Conservation (phyloP, 1,140 invertebrate species). For the Orchesella cincta region DNA sequence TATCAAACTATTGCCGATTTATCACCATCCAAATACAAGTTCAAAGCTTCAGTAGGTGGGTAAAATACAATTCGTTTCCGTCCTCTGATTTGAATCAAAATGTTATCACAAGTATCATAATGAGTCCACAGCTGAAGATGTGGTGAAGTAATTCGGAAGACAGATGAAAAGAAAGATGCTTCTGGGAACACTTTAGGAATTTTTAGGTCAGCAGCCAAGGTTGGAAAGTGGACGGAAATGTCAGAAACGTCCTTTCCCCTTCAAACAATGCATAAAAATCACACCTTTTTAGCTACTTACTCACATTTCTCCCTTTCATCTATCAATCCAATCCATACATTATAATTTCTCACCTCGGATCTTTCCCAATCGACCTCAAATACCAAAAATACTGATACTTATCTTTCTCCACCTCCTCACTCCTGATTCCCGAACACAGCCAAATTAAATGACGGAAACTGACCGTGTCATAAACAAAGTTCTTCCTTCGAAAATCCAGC, state of each 20-base stretch:
- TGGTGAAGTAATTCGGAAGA: constrained; percentile 62
- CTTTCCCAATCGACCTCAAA: constrained; percentile 61
- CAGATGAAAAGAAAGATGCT: constrained; percentile 62
- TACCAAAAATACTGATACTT: constrained; percentile 61
- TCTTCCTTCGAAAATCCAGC: constrained; percentile 64
- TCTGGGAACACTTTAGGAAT: constrained; percentile 59
- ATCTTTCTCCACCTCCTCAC: constrained; percentile 55
- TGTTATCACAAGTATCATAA: constrained; percentile 68
- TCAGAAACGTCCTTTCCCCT: constrained; percentile 62
- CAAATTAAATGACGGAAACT: constrained; percentile 59
- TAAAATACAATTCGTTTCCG: constrained; percentile 62
- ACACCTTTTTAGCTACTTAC: neutral
- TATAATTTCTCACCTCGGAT: constrained; percentile 53
- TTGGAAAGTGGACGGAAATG: constrained; percentile 59
- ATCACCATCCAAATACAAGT: constrained; percentile 64
- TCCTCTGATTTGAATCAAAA: constrained; percentile 63
- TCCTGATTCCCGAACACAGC: constrained; percentile 54
- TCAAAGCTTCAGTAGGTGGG: constrained; percentile 59
- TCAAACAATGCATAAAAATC: neutral
- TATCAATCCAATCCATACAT: neutral
- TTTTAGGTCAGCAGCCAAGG: constrained; percentile 58
- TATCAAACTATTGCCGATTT: constrained; percentile 64
- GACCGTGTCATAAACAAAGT: constrained; percentile 63
- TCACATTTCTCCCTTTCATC: neutral
- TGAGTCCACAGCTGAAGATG: constrained; percentile 65